phyloP scores from a whole-genome alignment of 2,797 vertebrate genomes.

The Podarcis siculus region DNA sequence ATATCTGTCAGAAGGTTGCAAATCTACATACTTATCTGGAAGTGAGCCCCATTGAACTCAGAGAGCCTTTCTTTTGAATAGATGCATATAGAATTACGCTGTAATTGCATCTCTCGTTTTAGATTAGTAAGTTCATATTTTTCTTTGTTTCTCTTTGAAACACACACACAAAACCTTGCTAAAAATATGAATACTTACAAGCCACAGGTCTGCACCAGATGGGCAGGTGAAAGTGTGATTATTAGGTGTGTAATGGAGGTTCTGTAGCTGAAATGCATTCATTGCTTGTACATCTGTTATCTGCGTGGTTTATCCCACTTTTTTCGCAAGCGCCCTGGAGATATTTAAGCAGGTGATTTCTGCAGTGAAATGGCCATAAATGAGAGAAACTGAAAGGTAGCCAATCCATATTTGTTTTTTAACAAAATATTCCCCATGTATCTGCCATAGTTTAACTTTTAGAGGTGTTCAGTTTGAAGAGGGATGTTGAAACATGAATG shows the following conservation, averaged over 20 bases:
- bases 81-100: neutral
- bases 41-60: neutral
- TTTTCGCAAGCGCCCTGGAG: slow-evolving; percentile 66
- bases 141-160: slow-evolving; percentile 65
- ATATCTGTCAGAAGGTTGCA: neutral
- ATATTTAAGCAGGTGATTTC: slow-evolving; percentile 70
- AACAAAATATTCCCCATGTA: slow-evolving; percentile 66
- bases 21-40: neutral
- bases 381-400: slow-evolving; percentile 65
- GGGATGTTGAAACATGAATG: slow-evolving; percentile 63
- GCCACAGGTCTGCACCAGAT: slow-evolving; percentile 79
- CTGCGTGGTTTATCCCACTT: slow-evolving; percentile 63
- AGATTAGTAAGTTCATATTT: rapidly evolving
- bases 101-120: neutral
- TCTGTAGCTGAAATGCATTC: slow-evolving; percentile 75
- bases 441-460: slow-evolving; percentile 70
- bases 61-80: neutral
- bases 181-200: slow-evolving; percentile 68
- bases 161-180: slow-evolving; percentile 41
- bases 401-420: slow-evolving; percentile 60
- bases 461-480: slow-evolving; percentile 72
- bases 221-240: slow-evolving; percentile 84
- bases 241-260: slow-evolving; percentile 76
- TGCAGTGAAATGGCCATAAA: slow-evolving; percentile 62
- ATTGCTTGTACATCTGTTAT: slow-evolving; percentile 75